phyloP scores from a whole-genome alignment of 1,140 invertebrate species.

The Brachionus paranguensis region DNA sequence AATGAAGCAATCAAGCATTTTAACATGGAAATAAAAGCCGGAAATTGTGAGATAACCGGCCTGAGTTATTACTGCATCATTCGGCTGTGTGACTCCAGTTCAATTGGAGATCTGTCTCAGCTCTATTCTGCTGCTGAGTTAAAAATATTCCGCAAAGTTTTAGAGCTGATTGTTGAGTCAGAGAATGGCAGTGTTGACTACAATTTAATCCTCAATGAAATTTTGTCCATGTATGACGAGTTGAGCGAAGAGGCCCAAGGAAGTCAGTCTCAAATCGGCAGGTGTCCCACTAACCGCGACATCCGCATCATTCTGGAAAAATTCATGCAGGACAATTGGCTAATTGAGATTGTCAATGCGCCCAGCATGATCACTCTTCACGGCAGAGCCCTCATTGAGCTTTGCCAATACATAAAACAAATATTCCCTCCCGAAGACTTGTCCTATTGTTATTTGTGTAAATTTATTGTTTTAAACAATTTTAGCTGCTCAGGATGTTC shows the following conservation, averaged over 20 bases:
- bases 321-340: slow-evolving; percentile 19
- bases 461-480: neutral
- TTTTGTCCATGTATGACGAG: neutral
- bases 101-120: neutral
- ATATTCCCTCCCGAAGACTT: neutral
- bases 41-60: slow-evolving; percentile 32
- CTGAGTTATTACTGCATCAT: slow-evolving; percentile 26
- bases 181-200: neutral
- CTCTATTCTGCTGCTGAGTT: neutral
- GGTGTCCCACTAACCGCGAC: neutral
- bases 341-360: slow-evolving; percentile 15
- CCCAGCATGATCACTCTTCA: slow-evolving; percentile 10
- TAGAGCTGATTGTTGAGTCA: slow-evolving; percentile 28
- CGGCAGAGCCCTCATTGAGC: neutral
- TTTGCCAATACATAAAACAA: slow-evolving; percentile 22
- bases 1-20: slow-evolving; percentile 3
- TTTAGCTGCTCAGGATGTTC: neutral
- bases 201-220: neutral
- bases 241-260: neutral
- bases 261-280: slow-evolving; percentile 1
- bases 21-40: slow-evolving; percentile 32
- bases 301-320: neutral
- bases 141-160: slow-evolving; percentile 24
- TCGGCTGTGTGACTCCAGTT: neutral
- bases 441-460: slow-evolving; percentile 24